Percentiles rank a stretch among this genome's conserved stretches.
Conservation (phyloP, 2,888 invertebrate species). For the Steinernema hermaphroditum region DNA sequence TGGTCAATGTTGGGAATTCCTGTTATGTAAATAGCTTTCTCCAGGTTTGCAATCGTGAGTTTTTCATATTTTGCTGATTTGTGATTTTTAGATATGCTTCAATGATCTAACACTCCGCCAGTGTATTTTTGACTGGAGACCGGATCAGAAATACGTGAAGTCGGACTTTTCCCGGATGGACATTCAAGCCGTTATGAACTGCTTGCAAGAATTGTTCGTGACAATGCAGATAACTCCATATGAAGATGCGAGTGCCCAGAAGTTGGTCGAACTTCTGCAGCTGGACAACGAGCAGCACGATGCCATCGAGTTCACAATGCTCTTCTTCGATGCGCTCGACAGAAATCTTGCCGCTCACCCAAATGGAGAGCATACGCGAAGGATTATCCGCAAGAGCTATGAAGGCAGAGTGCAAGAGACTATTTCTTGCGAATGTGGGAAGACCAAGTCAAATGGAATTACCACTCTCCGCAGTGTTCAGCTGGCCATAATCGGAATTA, state of each 20-base stretch:
- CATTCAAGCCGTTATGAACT: conserved; percentile 57
- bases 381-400: conserved; percentile 39
- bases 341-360: conserved; percentile 56
- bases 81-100: conserved; percentile 58
- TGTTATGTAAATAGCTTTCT: conserved; percentile 66
- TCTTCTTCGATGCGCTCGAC: conserved; percentile 61
- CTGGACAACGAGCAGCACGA: conserved; percentile 62
- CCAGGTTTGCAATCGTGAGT: conserved; percentile 53
- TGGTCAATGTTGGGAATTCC: conserved; percentile 59
- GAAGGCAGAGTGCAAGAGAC: conserved; percentile 22
- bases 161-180: conserved; percentile 50
- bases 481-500: conserved; percentile 55
- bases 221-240: conserved; percentile 59
- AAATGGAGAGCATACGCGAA: conserved; percentile 46
- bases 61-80: background rate
- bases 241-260: conserved; percentile 35
- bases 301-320: conserved; percentile 61
- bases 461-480: conserved; percentile 43
- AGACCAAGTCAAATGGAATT: conserved; percentile 24
- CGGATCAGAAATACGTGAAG: conserved; percentile 43
- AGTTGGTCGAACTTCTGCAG: conserved; percentile 36
- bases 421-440: conserved; percentile 51
- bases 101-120: conserved; percentile 62
- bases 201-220: conserved; percentile 58
- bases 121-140: conserved; percentile 60